Evolutionary conservation across 2,888 invertebrate genomes (phyloP).

Genomic region (Saturnia japonica): DNA sequence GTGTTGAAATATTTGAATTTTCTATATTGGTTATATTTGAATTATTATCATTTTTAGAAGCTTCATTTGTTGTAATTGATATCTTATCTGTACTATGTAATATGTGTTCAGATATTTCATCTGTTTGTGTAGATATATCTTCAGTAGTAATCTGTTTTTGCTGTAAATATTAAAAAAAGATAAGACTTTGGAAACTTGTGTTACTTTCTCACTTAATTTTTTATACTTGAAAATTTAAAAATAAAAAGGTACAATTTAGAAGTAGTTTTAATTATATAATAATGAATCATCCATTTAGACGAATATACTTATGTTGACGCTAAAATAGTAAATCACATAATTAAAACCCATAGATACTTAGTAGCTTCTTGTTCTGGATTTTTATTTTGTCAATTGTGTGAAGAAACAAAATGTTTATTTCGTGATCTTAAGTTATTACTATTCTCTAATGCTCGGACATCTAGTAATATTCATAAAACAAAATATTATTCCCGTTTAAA

Average conservation of each 20-base stretch:
- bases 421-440: not conserved
- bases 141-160: conserved; percentile 20
- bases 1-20: conserved; percentile 11
- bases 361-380: not conserved
- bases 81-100: not conserved
- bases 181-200: not conserved
- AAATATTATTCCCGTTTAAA: too few species aligned
- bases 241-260: not conserved
- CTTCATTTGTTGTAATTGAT: not conserved
- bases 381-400: not conserved
- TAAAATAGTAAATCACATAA: not conserved
- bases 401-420: not conserved
- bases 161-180: conserved; percentile 22
- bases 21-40: conserved; percentile 17
- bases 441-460: too few species aligned
- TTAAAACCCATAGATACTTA: not conserved
- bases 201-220: not conserved
- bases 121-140: conserved; percentile 29
- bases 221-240: not conserved
- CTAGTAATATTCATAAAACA: too few species aligned
- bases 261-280: not conserved
- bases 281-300: not conserved
- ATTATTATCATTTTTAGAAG: conserved; percentile 11
- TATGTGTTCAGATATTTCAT: conserved; percentile 10
- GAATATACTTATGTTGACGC: not conserved